Evolutionary conservation across 2,113 vertebrate genomes (phyloP).

Genomic region (Neoarius graeffei): DNA sequence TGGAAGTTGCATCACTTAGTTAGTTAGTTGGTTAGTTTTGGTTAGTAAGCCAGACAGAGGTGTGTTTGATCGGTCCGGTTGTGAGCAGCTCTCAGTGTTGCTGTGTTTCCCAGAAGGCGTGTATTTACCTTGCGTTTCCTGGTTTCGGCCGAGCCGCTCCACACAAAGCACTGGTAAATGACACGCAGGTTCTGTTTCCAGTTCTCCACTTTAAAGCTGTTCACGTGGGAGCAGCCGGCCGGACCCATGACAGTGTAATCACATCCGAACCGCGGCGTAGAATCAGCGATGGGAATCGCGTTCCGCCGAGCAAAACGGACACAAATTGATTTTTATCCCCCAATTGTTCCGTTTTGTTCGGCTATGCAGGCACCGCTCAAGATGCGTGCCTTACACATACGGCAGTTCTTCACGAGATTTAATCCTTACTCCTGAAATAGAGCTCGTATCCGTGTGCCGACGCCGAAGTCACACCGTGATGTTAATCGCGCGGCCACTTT

Average conservation of each 20-base stretch:
- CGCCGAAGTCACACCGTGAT: constrained; percentile 10
- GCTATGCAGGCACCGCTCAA: constrained; percentile 61
- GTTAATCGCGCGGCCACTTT: constrained; percentile 40
- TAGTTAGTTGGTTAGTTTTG: neutral
- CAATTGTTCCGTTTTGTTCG: constrained; percentile 62
- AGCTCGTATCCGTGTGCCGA: constrained; percentile 22
- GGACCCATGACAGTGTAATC: constrained; percentile 81
- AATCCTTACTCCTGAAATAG: constrained; percentile 12
- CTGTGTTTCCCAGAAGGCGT: neutral
- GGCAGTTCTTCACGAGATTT: constrained; percentile 13
- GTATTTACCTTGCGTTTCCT: constrained; percentile 91
- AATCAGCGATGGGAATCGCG: constrained; percentile 58
- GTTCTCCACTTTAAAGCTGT: constrained; percentile 95
- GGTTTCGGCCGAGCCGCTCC: constrained; percentile 92
- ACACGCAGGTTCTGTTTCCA: constrained; percentile 97
- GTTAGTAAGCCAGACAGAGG: neutral
- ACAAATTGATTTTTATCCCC: constrained; percentile 47
- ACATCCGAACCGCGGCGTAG: constrained; percentile 66
- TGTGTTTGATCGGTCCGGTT: neutral
- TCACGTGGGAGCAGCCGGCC: constrained; percentile 92
- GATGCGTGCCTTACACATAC: constrained; percentile 60
- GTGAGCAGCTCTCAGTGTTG: neutral
- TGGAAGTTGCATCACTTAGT: neutral
- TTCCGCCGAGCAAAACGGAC: constrained; percentile 37
- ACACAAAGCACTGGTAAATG: constrained; percentile 97